These are phyloP conservation scores for Haliclona indistincta DNA, from an alignment of 37 sponge, comb jelly and placozoan species.

Conservation along the genomic window DNA sequence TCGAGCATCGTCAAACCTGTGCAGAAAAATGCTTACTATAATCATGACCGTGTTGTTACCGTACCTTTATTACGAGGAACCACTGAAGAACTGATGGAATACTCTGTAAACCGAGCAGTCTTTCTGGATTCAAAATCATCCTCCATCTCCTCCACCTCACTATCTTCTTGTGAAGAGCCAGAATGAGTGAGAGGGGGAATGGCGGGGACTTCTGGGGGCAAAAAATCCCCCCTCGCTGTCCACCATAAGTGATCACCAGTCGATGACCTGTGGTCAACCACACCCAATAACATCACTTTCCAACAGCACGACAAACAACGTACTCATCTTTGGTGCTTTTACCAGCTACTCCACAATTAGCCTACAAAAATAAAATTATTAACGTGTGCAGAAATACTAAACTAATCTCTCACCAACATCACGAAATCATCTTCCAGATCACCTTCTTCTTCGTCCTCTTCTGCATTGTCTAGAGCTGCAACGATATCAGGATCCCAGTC, in stretches of 20 bases:
- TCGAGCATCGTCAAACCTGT: slow-evolving; percentile 80
- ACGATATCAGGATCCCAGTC: slow-evolving; percentile 96
- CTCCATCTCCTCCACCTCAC: slow-evolving; percentile 3
- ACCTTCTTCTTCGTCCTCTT: slow-evolving; percentile 40
- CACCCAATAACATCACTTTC: neutral
- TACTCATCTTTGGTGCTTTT: slow-evolving; percentile 33
- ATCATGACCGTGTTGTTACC: neutral
- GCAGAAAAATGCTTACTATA: neutral
- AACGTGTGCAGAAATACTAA: neutral
- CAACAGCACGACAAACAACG: neutral
- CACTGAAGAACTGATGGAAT: slow-evolving; percentile 87
- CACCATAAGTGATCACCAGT: slow-evolving; percentile 11
- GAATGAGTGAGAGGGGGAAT: neutral
- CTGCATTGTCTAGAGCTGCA: slow-evolving; percentile 90
- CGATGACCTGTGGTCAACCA: neutral
- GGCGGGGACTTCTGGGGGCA: neutral
- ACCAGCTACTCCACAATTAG: slow-evolving; percentile 60
- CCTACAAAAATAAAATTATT: slow-evolving; percentile 27
- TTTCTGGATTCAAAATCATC: no score
- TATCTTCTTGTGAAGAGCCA: neutral
- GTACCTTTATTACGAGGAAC: slow-evolving; percentile 88
- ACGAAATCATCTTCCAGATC: slow-evolving; percentile 96
- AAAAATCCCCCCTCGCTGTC: slow-evolving; percentile 14
- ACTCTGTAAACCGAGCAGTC: slow-evolving; percentile 79
- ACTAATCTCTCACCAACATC: slow-evolving; percentile 28